phyloP scores from a whole-genome alignment of 2,113 vertebrate species.

The Daubentonia madagascariensis region DNA sequence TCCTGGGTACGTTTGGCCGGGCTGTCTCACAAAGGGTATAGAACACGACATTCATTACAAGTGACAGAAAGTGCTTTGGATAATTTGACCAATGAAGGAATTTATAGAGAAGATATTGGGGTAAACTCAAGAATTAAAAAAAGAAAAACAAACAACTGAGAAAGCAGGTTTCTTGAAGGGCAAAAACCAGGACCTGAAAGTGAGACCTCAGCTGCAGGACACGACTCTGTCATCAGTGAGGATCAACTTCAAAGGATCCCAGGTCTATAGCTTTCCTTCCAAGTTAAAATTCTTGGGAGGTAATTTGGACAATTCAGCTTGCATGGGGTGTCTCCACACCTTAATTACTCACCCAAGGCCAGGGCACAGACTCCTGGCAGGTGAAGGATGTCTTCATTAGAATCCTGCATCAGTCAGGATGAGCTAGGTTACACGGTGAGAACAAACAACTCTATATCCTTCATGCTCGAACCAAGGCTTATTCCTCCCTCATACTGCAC shows the following conservation, averaged over 20 bases:
- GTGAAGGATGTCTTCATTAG: rapidly evolving
- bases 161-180: neutral
- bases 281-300: neutral
- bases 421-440: rapidly evolving
- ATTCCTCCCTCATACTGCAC: rapidly evolving
- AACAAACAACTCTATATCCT: too few species aligned
- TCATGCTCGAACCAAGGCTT: rapidly evolving
- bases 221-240: neutral
- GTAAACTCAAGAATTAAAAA: neutral
- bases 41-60: neutral
- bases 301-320: neutral
- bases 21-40: neutral
- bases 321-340: rapidly evolving
- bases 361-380: rapidly evolving
- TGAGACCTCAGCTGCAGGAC: neutral
- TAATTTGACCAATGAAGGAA: neutral
- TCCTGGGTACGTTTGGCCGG: neutral
- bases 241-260: neutral
- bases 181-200: rapidly evolving
- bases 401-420: rapidly evolving
- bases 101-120: neutral
- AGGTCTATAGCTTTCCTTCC: neutral
- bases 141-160: too few species aligned
- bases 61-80: neutral
- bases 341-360: too few species aligned